These are phyloP conservation scores for Phylloscopus whistleri DNA, from an alignment of 2,113 vertebrate species.

Conservation along the genomic window DNA sequence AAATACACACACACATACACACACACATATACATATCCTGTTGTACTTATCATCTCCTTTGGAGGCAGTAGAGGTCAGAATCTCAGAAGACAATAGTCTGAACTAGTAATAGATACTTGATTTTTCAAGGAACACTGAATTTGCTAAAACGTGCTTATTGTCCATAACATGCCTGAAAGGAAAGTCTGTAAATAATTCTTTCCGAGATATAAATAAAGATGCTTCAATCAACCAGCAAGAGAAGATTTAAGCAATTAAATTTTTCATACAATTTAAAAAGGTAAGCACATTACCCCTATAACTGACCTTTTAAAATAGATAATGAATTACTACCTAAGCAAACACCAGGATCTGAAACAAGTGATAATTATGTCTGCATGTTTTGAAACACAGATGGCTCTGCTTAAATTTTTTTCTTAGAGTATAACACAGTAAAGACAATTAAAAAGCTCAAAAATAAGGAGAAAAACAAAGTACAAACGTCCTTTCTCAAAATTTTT, in stretches of 20 bases:
- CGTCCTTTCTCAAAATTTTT: neutral
- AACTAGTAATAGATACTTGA: neutral
- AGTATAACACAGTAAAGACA: neutral
- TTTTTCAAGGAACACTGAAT: neutral
- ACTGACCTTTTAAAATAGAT: neutral
- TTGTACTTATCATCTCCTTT: neutral
- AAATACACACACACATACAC: neutral
- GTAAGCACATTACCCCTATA: neutral
- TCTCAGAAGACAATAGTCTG: neutral
- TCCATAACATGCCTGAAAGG: neutral
- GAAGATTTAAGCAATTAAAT: neutral
- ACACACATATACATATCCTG: neutral
- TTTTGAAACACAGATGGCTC: neutral
- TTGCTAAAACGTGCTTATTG: neutral
- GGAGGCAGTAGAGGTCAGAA: neutral
- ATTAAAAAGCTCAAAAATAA: neutral
- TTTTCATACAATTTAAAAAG: neutral
- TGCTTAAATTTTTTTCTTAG: neutral
- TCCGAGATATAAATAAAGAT: neutral
- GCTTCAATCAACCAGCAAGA: neutral
- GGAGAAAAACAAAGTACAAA: neutral
- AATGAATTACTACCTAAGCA: neutral
- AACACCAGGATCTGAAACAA: neutral
- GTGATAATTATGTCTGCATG: neutral
- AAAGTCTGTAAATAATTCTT: neutral